Evolutionary conservation across 2,113 vertebrate species (phyloP).

Genomic region (Myiopsitta monachus): DNA sequence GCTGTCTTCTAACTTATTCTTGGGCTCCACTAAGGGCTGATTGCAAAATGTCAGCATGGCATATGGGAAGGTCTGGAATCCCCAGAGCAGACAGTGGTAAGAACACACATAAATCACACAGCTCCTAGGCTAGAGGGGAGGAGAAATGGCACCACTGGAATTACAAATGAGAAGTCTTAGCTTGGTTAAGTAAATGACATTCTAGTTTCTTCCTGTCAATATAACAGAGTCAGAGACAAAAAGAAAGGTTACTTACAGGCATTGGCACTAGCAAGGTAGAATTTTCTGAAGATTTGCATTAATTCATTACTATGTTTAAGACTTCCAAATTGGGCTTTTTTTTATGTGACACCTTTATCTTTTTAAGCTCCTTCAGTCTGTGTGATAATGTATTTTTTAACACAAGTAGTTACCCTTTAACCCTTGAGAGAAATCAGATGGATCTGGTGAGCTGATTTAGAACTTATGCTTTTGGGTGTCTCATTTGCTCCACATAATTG

Average conservation of each 20-base stretch:
- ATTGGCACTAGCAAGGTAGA: not conserved
- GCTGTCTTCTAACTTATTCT: not conserved
- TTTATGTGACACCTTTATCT: not conserved
- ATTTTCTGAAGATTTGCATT: not conserved
- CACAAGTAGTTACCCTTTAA: not conserved
- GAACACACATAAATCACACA: not conserved
- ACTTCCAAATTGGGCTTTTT: not conserved
- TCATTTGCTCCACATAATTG: not conserved
- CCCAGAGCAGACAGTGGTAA: not conserved
- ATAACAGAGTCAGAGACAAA: not conserved
- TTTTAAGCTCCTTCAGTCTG: not conserved
- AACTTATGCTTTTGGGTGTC: not conserved
- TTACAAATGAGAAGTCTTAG: constrained; percentile 18
- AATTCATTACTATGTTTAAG: not conserved
- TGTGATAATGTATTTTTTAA: not conserved
- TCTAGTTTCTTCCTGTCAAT: not conserved
- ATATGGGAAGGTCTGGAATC: not conserved
- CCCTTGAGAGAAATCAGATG: constrained; percentile 6
- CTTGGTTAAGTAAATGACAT: constrained; percentile 35
- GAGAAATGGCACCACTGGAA: not conserved
- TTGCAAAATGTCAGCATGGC: not conserved
- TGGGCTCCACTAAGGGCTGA: not conserved
- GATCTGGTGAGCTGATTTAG: constrained; percentile 13
- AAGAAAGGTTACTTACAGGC: constrained; percentile 1
- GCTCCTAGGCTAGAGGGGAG: not conserved